Evolutionary conservation across 35 echinoderm and acorn worm genomes (phyloP).

Genomic region (Apostichopus californicus): DNA sequence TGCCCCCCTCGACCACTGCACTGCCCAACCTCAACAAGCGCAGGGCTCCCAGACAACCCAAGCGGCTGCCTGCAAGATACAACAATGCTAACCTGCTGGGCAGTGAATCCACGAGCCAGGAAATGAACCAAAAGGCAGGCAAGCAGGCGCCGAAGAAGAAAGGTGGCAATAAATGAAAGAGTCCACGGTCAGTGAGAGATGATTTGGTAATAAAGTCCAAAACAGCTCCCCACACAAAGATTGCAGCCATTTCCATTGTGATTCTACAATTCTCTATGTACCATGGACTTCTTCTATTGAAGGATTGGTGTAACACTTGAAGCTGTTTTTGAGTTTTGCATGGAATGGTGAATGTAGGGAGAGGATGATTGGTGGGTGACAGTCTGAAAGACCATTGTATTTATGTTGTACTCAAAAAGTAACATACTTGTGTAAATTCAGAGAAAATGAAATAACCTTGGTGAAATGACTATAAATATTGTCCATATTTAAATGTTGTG

Average conservation of each 20-base stretch:
- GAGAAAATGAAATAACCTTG: too few species aligned
- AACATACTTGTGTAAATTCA: too few species aligned
- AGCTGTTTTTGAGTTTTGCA: too few species aligned
- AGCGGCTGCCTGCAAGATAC: constrained; percentile 71
- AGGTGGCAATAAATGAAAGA: constrained; percentile 6
- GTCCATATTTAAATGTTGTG: too few species aligned
- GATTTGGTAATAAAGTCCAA: neutral
- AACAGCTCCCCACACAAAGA: too few species aligned
- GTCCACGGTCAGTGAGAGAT: neutral
- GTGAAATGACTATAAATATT: too few species aligned
- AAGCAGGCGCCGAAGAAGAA: neutral
- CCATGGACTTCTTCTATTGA: too few species aligned
- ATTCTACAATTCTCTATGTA: neutral
- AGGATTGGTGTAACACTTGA: too few species aligned
- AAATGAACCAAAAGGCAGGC: neutral
- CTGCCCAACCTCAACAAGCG: constrained; percentile 86
- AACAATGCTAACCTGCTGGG: neutral
- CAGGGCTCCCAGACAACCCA: constrained; percentile 72
- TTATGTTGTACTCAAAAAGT: too few species aligned
- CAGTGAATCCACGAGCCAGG: neutral
- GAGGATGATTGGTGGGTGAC: too few species aligned
- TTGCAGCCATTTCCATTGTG: neutral
- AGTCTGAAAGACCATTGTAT: too few species aligned
- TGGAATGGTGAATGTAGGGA: too few species aligned
- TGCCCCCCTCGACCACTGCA: constrained; percentile 53